These are phyloP conservation scores for Willisornis vidua DNA, from an alignment of 2,113 vertebrate genomes.

Conservation along the genomic window DNA sequence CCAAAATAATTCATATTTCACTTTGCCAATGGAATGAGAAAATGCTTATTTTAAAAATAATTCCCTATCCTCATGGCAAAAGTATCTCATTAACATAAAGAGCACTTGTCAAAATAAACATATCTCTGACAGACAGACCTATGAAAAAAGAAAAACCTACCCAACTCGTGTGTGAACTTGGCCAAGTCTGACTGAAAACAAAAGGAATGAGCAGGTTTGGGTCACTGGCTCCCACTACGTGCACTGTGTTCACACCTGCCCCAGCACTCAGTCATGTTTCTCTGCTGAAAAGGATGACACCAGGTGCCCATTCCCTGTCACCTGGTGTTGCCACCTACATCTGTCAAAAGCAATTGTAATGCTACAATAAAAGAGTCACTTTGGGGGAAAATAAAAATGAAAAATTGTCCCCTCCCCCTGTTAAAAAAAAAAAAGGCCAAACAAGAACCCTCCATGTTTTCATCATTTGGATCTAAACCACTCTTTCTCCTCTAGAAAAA, in stretches of 20 bases:
- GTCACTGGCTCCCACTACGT: background rate
- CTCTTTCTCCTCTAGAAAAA: constrained; percentile 20
- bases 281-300: background rate
- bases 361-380: background rate
- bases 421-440: background rate
- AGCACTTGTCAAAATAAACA: background rate
- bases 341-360: background rate
- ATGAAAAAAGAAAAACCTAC: rapidly evolving
- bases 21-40: background rate
- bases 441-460: background rate
- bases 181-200: background rate
- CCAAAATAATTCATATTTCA: background rate
- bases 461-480: background rate
- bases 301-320: background rate
- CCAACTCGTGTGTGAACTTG: background rate
- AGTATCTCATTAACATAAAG: background rate
- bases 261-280: background rate
- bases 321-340: background rate
- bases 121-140: background rate
- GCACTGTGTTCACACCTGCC: background rate
- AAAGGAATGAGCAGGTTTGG: background rate
- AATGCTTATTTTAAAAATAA: background rate
- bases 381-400: background rate
- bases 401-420: background rate
- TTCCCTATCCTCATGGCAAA: background rate